Base-by-base conservation (phyloP, 1,140 invertebrate species). In the Bradysia coprophila region DNA sequence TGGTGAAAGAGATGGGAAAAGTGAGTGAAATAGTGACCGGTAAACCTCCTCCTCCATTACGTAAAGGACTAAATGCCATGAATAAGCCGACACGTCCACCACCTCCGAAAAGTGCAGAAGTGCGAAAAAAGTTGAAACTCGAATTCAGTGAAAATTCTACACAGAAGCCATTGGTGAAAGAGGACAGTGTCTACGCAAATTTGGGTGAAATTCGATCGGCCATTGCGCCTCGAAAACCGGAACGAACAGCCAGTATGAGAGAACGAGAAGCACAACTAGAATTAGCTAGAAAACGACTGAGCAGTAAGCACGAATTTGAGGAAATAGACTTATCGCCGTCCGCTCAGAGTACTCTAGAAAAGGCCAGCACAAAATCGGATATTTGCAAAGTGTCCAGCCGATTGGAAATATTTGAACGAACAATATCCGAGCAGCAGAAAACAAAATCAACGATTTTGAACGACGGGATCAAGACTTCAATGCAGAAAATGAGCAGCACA, bases 221-320 rank as follows among this genome's bases (percentile, higher is more conserved):
- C 9, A 69, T 86, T 41, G 76, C 78, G 37, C 79, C 76, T 9
- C 58, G 75, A 24, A 87, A 87, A 61, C 83, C 83, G 6, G 78
- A 84, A 55, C 66, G 83, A 47, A 84, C 81, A 16, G 79, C 80
- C 6, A 85, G 81, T 55, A 80, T 85, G 76, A 67, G 80, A 51
- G 80, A 84, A 56, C 58, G 73, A 40, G 74, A 76, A 55, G 71
- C 72, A 5, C 69, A 69, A 47, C 55, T 73, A 48, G 72, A 75
- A 51, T 58, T 75, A 41, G 64, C 71, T 23, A 68, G 49, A 53
- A 69, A 61, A 62, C 62, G 48, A 48, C 59, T 36, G 6, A 31
- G 8, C 8, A 36, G 9, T 36, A 36, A 36, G 20, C 56, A 61
- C 37, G 57, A 62, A 34, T 61, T 65, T 38, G 63, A 65, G 40